phyloP scores from a whole-genome alignment of 2,888 invertebrate genomes.

The Oscheius sp. region DNA sequence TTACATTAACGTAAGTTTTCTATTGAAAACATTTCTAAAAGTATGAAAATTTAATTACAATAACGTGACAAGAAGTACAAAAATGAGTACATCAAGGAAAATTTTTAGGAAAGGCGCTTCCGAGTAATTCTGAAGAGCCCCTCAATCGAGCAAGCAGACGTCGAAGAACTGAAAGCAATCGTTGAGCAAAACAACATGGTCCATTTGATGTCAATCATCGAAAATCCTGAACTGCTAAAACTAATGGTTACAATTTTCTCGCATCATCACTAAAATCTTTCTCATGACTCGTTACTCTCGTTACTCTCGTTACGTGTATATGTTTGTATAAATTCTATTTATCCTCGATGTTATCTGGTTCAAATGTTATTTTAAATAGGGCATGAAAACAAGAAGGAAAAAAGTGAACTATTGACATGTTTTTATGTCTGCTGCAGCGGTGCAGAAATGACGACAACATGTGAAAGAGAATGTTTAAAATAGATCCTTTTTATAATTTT shows the following conservation, averaged over 20 bases:
- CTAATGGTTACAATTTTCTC: background rate
- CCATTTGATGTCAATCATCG: background rate
- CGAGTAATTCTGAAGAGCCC: background rate
- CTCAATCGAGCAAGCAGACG: background rate
- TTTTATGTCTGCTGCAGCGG: too few species aligned
- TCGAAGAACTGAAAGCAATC: slow-evolving; percentile 6
- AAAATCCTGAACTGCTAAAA: background rate
- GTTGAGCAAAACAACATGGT: slow-evolving; percentile 13
- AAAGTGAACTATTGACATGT: too few species aligned
- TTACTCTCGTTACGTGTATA: too few species aligned
- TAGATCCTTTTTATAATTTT: too few species aligned
- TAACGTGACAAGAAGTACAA: background rate
- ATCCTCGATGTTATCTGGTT: too few species aligned
- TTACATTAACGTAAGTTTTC: slow-evolving; percentile 6
- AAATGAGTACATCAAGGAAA: background rate
- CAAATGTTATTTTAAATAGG: too few species aligned
- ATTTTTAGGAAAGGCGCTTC: slow-evolving; percentile 3
- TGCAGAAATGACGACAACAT: too few species aligned
- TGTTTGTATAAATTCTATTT: too few species aligned
- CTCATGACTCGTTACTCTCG: too few species aligned
- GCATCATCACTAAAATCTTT: background rate
- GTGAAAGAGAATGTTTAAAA: too few species aligned
- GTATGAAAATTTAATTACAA: background rate
- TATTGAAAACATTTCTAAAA: background rate
- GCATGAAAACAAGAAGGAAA: too few species aligned